Evolutionary conservation across 2,888 invertebrate species (phyloP).

Genomic region (Hypomecis atomaria): DNA sequence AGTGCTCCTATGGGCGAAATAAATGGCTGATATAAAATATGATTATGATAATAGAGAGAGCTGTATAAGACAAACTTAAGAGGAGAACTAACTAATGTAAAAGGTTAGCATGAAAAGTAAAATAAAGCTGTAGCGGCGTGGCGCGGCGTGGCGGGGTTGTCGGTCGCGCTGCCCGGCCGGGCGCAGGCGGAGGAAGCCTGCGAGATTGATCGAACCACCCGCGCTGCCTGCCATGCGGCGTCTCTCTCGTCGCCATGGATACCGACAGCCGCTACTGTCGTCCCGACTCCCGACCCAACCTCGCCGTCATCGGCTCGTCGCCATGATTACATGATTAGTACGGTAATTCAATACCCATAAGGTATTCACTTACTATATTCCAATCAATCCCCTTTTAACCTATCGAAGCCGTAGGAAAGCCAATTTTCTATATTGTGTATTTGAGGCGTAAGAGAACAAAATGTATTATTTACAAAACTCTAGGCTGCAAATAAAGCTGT

Average conservation of each 20-base stretch:
- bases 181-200: slow-evolving; percentile 58
- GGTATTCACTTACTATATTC: slow-evolving; percentile 31
- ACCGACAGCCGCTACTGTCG: slow-evolving; percentile 73
- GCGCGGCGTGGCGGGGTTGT: slow-evolving; percentile 22
- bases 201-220: slow-evolving; percentile 71
- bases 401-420: slow-evolving; percentile 23
- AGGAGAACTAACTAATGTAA: not conserved
- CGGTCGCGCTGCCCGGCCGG: slow-evolving; percentile 37
- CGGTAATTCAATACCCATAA: slow-evolving; percentile 30
- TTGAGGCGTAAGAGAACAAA: slow-evolving; percentile 18
- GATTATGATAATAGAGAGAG: not conserved
- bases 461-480: slow-evolving; percentile 13
- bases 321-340: slow-evolving; percentile 42
- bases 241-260: slow-evolving; percentile 73
- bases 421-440: slow-evolving; percentile 20
- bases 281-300: slow-evolving; percentile 44
- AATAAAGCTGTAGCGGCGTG: slow-evolving; percentile 36
- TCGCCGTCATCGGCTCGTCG: slow-evolving; percentile 39
- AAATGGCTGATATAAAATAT: not conserved
- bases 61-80: not conserved
- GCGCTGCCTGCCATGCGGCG: slow-evolving; percentile 52
- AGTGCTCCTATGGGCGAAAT: not conserved
- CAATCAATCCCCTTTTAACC: slow-evolving; percentile 31
- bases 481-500: slow-evolving; percentile 22
- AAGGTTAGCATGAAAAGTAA: slow-evolving; percentile 23